Conservation (phyloP, 1,140 invertebrate genomes). For the Procambarus clarkii region DNA sequence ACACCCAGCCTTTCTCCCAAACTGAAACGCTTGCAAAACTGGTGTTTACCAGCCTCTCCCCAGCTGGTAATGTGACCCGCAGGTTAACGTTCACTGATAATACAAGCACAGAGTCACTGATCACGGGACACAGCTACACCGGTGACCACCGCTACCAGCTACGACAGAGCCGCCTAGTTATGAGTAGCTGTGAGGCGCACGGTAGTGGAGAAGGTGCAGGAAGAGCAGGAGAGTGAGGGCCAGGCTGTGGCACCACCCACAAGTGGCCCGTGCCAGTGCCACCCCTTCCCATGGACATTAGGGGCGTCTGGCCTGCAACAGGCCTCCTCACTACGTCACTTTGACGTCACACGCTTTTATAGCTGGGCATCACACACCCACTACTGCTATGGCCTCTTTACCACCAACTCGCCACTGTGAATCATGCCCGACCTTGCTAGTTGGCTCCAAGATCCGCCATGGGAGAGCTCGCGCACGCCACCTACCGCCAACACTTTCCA, state of each 20-base stretch:
- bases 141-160: no score
- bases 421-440: constrained; percentile 21
- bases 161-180: no score
- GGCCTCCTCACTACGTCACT: constrained; percentile 28
- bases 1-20: no score
- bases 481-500: constrained; percentile 2
- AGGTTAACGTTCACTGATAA: no score
- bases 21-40: no score
- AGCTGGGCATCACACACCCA: constrained; percentile 25
- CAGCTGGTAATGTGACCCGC: no score
- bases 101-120: no score
- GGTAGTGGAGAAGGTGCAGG: no score
- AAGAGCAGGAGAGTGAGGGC: constrained; percentile 3
- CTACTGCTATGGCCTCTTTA: constrained; percentile 34
- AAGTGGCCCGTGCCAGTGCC: background rate
- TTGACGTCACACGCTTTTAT: constrained; percentile 41
- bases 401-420: constrained; percentile 18
- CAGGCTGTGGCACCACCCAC: constrained; percentile 10
- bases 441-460: constrained; percentile 17
- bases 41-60: no score
- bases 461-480: constrained; percentile 1
- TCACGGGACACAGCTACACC: no score
- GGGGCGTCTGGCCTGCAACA: background rate
- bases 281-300: constrained; percentile 3
- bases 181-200: no score